phyloP scores from a whole-genome alignment of 2,888 invertebrate species.

The Agriopis marginaria region DNA sequence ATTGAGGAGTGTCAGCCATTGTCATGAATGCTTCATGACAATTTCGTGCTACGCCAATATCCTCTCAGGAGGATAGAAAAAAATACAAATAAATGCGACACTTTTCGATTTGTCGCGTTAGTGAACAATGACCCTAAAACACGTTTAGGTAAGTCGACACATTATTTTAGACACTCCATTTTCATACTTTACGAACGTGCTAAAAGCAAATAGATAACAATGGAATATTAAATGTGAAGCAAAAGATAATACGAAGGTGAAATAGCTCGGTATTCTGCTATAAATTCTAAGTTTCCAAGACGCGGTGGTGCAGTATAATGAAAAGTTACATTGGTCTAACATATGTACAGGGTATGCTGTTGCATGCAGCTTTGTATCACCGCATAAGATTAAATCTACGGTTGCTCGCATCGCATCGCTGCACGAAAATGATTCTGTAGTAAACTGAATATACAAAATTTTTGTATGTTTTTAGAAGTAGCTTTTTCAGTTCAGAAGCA shows the following conservation, averaged over 20 bases:
- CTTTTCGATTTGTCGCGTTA: not conserved
- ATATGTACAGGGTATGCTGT: constrained; percentile 24
- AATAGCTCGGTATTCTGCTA: constrained; percentile 56
- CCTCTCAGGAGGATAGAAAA: no score
- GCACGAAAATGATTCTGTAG: constrained; percentile 19
- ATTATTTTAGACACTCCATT: constrained; percentile 10
- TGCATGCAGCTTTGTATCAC: constrained; percentile 30
- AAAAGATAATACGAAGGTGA: constrained; percentile 55
- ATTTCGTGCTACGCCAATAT: no score
- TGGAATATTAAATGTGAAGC: constrained; percentile 36
- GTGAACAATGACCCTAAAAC: not conserved
- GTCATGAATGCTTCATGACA: no score
- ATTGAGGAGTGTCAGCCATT: no score
- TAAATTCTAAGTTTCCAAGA: constrained; percentile 60
- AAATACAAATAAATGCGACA: not conserved
- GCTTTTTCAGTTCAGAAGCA: not conserved
- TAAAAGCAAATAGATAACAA: constrained; percentile 45
- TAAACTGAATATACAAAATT: constrained; percentile 13
- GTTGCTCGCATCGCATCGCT: constrained; percentile 16
- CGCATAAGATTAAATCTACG: constrained; percentile 33
- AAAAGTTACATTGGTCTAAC: constrained; percentile 56
- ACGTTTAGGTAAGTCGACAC: not conserved
- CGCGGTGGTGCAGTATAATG: constrained; percentile 56
- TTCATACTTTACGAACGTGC: constrained; percentile 27
- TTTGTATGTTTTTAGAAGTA: not conserved